phyloP scores from a whole-genome alignment of 2,113 vertebrate species.

The Bos javanicus region DNA sequence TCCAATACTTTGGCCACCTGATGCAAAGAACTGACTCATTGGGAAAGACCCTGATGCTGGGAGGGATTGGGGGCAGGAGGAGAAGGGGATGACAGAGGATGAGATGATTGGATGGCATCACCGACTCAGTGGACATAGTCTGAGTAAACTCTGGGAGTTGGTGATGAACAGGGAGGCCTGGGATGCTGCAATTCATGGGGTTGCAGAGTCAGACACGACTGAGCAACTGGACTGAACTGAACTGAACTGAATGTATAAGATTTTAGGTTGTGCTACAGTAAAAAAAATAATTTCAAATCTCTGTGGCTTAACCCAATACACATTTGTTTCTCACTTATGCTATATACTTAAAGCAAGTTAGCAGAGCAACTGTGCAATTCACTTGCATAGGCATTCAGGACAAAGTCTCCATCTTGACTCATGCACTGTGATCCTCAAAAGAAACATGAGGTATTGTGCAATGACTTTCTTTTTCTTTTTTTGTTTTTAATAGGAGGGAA shows the following conservation, averaged over 20 bases:
- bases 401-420: background rate
- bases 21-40: no score
- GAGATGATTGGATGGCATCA: background rate
- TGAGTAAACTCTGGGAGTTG: background rate
- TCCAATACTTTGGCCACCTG: no score
- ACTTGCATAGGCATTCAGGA: background rate
- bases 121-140: accelerated
- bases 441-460: background rate
- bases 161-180: background rate
- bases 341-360: background rate
- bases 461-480: background rate
- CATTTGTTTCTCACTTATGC: background rate
- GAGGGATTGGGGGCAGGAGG: no score
- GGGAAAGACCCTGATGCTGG: no score
- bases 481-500: background rate
- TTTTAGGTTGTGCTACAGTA: background rate
- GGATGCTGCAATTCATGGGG: background rate
- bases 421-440: background rate
- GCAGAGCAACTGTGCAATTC: background rate
- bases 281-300: background rate
- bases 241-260: background rate
- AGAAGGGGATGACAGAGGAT: background rate
- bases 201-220: background rate
- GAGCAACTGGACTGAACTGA: background rate
- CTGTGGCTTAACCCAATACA: background rate